Base-by-base conservation (phyloP, 2,888 invertebrate species). In the Altica lythri region DNA sequence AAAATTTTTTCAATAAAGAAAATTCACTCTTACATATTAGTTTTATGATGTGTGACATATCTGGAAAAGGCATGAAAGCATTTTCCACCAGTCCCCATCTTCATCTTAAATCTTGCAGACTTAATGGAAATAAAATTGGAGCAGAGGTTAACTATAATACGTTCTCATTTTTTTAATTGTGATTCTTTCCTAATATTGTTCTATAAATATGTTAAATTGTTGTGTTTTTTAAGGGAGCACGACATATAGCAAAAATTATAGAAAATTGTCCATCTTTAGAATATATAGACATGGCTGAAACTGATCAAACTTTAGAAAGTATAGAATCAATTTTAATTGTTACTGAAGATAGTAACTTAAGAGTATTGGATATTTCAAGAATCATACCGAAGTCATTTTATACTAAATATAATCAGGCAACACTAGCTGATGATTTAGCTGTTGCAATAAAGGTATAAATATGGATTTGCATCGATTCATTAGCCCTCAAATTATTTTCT, bases 111-210 rank as follows among this genome's bases (percentile, higher is more conserved):
- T 79, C 78, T 53, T 68, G 86, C 1, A 72, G 82, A 62, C 51
- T 86, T 1, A 83, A 80, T 59, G 84, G 85, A 0, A 86, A 85
- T 63, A 78, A 81, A 66, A 72, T 86, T 17, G 83, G 83, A 0
- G 72, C 74, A 0, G 73, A 78, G 63, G 79, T 79, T 66, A 55
- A 25, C 10, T 18, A n/a, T 25, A 34, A 34, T 27, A 22, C 37
- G 18, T 13, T n/a, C n/a, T n/a, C n/a, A n/a, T n/a, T n/a, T n/a
- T n/a, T n/a, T n/a, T n/a, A n/a, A n/a, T n/a, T n/a, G n/a, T n/a
- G n/a, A n/a, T n/a, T n/a, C n/a, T n/a, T n/a, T n/a, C n/a, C n/a
- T n/a, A n/a, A n/a, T n/a, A n/a, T n/a, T n/a, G n/a, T n/a, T n/a
- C n/a, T n/a, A n/a, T n/a, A n/a, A n/a, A n/a, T n/a, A n/a, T n/a